Base-by-base conservation (phyloP, 2,797 vertebrate species). In the Falco novaeseelandiae region DNA sequence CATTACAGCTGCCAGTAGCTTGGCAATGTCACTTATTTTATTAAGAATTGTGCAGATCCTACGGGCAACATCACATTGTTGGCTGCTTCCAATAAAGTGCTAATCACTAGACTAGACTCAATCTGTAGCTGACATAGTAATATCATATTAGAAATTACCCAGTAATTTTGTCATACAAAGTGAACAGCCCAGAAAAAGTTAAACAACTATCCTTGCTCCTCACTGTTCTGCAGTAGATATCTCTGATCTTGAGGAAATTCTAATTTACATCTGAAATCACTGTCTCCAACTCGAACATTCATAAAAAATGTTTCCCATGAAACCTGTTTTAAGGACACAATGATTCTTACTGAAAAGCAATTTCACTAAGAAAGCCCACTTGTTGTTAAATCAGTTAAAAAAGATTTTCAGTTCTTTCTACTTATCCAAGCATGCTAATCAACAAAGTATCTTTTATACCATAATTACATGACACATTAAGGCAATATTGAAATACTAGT, bases 271-370 rank as follows among this genome's bases (percentile, higher is more conserved):
- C 22, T 65, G 25, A 85, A 93, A 51, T 51, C 21, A 38, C 30
- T 27, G 18, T 51, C 26, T 65, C 59, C 46, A 63, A 10, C 25
- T 29, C 2, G 0, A 67, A 49, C 0, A 0, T 16, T 61, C 16
- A 36, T 16, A 42, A 62, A 89, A 82, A 44, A 20, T 1, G 25
- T 6, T 55, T 78, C 27, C 62, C 21, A 30, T 0, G 1, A 83
- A 54, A 81, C 21, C 9, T 1, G 1, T 12, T 46, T 62, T 32
- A 71, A 74, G 57, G 18, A 78, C 32, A 49, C 8, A 6, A 44
- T 23, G 16, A 44, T 62, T 78, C 59, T 44, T 79, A 90, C 20
- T 25, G 13, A 62, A 88, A 76, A 70, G 27, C 8, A 57, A 30
- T n/a, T 93, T 66, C 79, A 61, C 30, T 52, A 78, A 32, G 51